Evolutionary conservation across 2,797 vertebrate species (phyloP).

Genomic region (Capromys pilorides): DNA sequence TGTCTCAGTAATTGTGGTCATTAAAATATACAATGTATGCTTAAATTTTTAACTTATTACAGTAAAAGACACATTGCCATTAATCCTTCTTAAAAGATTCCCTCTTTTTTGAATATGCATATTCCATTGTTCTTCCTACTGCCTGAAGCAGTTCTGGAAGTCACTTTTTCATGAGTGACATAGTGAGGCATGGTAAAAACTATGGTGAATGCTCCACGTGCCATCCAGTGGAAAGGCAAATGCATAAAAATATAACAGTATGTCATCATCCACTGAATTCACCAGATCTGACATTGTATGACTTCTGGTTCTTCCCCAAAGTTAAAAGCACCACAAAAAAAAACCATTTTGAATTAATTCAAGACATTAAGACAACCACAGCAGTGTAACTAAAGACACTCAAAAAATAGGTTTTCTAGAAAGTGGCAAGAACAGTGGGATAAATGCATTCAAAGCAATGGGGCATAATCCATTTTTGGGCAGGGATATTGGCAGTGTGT

Average conservation of each 20-base stretch:
- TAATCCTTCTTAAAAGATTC: background rate
- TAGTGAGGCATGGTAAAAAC: background rate
- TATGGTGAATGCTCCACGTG: background rate
- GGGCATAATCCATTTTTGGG: background rate
- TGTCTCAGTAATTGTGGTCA: constrained; percentile 29
- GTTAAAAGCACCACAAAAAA: background rate
- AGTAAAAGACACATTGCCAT: background rate
- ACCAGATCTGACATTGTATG: background rate
- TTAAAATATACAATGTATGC: background rate
- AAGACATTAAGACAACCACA: background rate
- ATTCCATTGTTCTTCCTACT: background rate
- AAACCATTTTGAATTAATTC: background rate
- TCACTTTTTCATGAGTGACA: background rate
- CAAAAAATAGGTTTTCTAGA: background rate
- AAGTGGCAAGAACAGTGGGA: background rate
- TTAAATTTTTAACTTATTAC: background rate
- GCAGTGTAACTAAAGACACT: background rate
- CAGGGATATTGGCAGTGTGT: background rate
- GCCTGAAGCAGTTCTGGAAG: background rate
- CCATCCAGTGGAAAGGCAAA: background rate
- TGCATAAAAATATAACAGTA: background rate
- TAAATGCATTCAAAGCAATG: background rate
- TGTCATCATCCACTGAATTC: background rate
- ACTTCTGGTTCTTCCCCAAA: background rate
- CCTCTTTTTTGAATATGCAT: background rate